These are phyloP conservation scores for Desmodus rotundus DNA, from an alignment of 2,113 vertebrate genomes.

Conservation along the genomic window DNA sequence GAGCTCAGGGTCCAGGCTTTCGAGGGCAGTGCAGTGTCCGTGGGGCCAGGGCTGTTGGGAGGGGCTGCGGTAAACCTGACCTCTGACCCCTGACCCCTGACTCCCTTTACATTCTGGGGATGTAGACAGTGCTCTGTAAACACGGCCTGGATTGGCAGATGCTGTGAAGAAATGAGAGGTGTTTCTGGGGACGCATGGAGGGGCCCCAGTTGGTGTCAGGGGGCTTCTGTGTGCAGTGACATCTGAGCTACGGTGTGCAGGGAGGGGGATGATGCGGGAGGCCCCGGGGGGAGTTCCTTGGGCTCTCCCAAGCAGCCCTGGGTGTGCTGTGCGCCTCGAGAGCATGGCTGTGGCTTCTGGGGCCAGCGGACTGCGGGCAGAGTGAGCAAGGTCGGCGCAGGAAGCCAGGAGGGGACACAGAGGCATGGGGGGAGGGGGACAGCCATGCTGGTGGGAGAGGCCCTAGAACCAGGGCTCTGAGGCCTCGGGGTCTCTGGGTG, in stretches of 20 bases:
- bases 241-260: not conserved
- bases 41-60: not conserved
- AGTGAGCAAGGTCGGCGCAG: not conserved
- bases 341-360: not conserved
- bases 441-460: not conserved
- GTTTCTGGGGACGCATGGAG: accelerated
- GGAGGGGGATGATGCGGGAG: not conserved
- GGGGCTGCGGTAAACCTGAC: too few species aligned
- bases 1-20: not conserved
- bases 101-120: not conserved
- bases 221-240: not conserved
- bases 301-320: too few species aligned
- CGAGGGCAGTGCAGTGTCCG: not conserved
- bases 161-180: not conserved
- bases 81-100: too few species aligned
- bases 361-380: not conserved
- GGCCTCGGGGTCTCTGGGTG: not conserved
- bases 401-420: not conserved
- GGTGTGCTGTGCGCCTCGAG: not conserved
- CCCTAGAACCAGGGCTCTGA: not conserved
- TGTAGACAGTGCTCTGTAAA: accelerated
- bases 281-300: too few species aligned
- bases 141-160: accelerated
- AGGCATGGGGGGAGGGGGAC: too few species aligned
- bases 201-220: not conserved